Conservation (phyloP, 2,113 vertebrate genomes). For the Nyctereutes procyonoides region DNA sequence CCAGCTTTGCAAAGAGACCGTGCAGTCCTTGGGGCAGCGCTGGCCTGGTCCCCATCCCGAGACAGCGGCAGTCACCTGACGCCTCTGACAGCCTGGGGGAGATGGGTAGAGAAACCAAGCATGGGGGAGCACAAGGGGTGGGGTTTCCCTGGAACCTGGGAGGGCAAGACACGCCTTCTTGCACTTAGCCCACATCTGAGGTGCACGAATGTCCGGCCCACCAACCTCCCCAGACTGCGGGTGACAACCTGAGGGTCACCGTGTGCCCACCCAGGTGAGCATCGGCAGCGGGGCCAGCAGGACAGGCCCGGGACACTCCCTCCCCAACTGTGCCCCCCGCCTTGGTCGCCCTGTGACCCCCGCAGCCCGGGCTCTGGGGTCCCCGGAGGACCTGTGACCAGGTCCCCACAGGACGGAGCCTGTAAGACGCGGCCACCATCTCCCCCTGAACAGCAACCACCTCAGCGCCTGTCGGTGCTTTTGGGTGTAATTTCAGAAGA, state of each 20-base stretch:
- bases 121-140: no score
- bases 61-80: background rate
- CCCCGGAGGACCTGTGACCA: background rate
- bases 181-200: background rate
- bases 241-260: background rate
- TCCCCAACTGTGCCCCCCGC: background rate
- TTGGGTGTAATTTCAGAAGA: accelerated
- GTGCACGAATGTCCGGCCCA: background rate
- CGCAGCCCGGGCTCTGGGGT: background rate
- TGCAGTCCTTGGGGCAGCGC: background rate
- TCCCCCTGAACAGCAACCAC: background rate
- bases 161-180: background rate
- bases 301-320: background rate
- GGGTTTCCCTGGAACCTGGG: background rate
- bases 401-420: background rate
- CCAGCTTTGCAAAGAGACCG: background rate
- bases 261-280: background rate
- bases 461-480: background rate
- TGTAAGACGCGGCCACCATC: background rate
- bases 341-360: background rate
- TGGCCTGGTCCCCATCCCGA: background rate
- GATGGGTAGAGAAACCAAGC: background rate
- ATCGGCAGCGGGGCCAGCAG: background rate
- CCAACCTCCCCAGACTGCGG: background rate
- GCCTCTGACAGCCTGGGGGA: background rate